phyloP scores from a whole-genome alignment of 2,113 vertebrate species.

The Phycodurus eques region DNA sequence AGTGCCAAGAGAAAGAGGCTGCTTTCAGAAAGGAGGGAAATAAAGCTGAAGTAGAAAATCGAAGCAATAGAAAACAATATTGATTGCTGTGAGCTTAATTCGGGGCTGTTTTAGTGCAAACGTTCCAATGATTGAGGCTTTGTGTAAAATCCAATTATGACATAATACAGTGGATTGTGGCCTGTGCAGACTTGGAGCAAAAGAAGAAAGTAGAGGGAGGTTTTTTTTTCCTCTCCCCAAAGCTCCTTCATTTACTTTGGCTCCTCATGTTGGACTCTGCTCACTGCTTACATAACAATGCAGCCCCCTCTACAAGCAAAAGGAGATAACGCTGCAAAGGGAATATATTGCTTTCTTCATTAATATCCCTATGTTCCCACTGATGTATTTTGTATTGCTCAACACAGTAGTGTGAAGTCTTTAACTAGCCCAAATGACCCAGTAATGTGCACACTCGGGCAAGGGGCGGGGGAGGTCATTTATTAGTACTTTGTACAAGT shows the following conservation, averaged over 20 bases:
- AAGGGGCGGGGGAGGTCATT: constrained; percentile 36
- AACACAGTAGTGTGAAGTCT: constrained; percentile 22
- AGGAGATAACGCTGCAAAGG: neutral
- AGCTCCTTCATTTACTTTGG: constrained; percentile 20
- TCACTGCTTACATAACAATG: constrained; percentile 49
- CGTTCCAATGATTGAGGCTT: neutral
- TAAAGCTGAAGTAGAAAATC: neutral
- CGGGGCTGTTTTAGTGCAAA: neutral
- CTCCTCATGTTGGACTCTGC: constrained; percentile 32
- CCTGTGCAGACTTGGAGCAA: constrained; percentile 30
- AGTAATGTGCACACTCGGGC: constrained; percentile 27
- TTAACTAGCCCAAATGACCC: constrained; percentile 45
- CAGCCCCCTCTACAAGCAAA: constrained; percentile 15
- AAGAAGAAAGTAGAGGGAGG: constrained; percentile 18
- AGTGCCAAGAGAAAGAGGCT: constrained; percentile 15
- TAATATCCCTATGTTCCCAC: constrained; percentile 17
- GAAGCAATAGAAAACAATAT: neutral
- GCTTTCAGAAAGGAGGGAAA: constrained; percentile 5
- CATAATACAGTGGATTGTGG: constrained; percentile 25
- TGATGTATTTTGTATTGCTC: constrained; percentile 41
- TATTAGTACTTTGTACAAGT: constrained; percentile 31
- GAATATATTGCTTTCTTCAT: neutral
- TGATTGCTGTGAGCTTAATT: neutral
- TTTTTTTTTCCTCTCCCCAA: constrained; percentile 16
- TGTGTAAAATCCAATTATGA: neutral